Base-by-base conservation (phyloP, 2,888 invertebrate genomes). In the Artemia sp. region DNA sequence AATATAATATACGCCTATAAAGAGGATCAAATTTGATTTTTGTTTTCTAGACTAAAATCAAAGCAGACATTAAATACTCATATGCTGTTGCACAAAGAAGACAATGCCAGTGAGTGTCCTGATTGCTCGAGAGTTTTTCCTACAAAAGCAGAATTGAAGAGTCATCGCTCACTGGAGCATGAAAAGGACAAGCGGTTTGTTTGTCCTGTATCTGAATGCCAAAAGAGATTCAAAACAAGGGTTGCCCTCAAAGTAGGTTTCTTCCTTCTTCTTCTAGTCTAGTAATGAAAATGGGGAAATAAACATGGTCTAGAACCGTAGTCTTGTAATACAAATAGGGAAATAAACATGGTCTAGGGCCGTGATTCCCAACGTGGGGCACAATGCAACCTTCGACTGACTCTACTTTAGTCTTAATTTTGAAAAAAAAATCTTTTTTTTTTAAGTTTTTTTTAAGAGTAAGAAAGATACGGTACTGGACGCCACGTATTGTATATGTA, bases 161-260 rank as follows among this genome's bases (percentile, higher is more conserved):
- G 14, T 8, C 64, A 58, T 24, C 64, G 64, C 9, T n/a, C 64
- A 10, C n/a, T 24, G 24, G 64, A n/a, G 64, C 64, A 58, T 24
- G 64, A 58, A 24, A 58, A 58, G 2, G 64, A 58, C 24, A 58
- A 58, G 64, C 64, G 64, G 8, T 58, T 58, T 10, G 64, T 58
- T 58, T 58, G 64, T 24, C 64, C 64, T 24, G 64, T 58, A 10
- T 19, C 8, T 24, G 64, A 58, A 24, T 58, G 64, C 64, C 64
- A 58, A 24, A 58, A 58, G 64, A 58, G 64, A 24, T 58, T 58
- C 10, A 58, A 58, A 58, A 58, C 64, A n/a, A 58, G 64, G 24
- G 64, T 58, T 9, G 64, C 64, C 9, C 64, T 58, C 24, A 58
- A 58, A 12, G 64, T 58, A 19, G 14, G 64, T 10, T 19, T n/a